Base-by-base conservation (phyloP, 2,113 vertebrate genomes). In the Aldabrachelys gigantea region DNA sequence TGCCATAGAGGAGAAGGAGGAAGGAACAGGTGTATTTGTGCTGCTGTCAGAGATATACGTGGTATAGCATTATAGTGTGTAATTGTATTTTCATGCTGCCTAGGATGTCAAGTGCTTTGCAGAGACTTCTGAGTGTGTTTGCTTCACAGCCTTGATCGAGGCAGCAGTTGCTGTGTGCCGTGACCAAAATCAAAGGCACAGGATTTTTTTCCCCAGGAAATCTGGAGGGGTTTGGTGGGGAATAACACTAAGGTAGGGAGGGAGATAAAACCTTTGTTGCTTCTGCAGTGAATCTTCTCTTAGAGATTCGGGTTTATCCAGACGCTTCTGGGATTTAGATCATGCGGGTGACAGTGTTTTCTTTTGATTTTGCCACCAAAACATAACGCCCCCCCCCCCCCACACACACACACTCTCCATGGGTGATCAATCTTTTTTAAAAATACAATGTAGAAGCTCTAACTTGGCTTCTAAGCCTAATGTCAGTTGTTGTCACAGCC, bases 11-110 rank as follows among this genome's bases (percentile, higher is more conserved):
- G 35, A 86, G 50, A 91, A 90, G 62, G 35, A 69, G 69, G 59
- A 50, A 84, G 89, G 11, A 92, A 84, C 76, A 65, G 79, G 84
- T 81, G 56, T 56, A 76, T 76, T 87, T 10, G 1, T 41, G 35
- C 72, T 90, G 27, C 62, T 31, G 0, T 78, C 84, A 49, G 72
- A 84, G 79, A 27, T 87, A 54, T 41, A 85, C 41, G 54, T 52
- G 75, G 47, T 52, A 84, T 72, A 79, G 78, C 59, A 27, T 91
- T 92, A 85, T 49, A 44, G 82, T 76, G 90, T 95, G 94, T 89
- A 95, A 95, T 88, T 97, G 93, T 87, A 94, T 97, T 94, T 91
- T 75, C 85, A 27, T 50, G 80, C 91, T 91, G 92, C 94, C 94
- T 85, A 53, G 49, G 44, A 91, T 95, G 93, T 89, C 93, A 95